phyloP scores from a whole-genome alignment of 2,113 vertebrate species.

The Burhinus bistriatus region DNA sequence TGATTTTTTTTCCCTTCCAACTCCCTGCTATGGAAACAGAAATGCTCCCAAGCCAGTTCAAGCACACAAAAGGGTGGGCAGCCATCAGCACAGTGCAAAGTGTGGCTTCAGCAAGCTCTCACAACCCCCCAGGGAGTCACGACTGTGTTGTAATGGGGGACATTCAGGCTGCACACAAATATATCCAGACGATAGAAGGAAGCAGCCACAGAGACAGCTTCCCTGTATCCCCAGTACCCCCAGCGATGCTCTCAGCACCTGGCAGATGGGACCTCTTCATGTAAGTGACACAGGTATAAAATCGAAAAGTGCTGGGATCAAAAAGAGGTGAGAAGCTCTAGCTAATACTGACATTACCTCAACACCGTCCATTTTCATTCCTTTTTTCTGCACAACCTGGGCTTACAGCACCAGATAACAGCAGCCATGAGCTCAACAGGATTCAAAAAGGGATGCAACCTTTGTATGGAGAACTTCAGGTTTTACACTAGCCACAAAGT shows the following conservation, averaged over 20 bases:
- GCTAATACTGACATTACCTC: not conserved
- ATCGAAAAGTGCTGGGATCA: not conserved
- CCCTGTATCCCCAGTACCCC: not conserved
- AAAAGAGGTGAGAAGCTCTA: not conserved
- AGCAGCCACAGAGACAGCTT: not conserved
- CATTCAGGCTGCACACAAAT: not conserved
- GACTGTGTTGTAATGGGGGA: not conserved
- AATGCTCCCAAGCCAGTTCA: not conserved
- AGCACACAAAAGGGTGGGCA: not conserved
- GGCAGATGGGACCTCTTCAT: not conserved
- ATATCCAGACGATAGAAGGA: not conserved
- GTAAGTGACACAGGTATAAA: not conserved
- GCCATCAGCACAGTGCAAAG: not conserved
- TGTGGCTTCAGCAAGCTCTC: not conserved
- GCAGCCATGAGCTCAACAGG: not conserved
- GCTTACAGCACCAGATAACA: not conserved
- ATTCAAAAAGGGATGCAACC: not conserved
- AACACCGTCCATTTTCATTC: not conserved
- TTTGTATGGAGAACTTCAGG: not conserved
- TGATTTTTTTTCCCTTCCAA: fast-evolving
- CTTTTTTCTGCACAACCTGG: not conserved
- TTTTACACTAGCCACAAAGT: not conserved
- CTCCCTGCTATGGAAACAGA: not conserved
- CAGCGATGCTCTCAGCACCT: not conserved
- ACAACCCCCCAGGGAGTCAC: not conserved